Evolutionary conservation across 2,797 vertebrate genomes (phyloP).

Genomic region (Enteromius viviparus): DNA sequence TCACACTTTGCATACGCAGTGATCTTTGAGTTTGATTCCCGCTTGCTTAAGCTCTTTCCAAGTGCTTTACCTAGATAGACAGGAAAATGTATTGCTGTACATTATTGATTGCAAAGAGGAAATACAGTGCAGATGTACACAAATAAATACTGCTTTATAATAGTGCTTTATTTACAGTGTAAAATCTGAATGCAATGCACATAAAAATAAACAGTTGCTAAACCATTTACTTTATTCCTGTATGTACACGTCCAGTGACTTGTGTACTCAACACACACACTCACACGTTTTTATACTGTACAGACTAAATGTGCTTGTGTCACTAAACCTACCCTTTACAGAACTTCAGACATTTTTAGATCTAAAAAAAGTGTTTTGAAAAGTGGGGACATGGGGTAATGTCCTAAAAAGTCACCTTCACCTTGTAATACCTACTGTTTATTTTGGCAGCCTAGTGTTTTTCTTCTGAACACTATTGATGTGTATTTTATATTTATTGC

Average conservation of each 20-base stretch:
- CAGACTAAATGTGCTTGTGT: too few relatives aligned
- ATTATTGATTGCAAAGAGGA: slow-evolving; percentile 31
- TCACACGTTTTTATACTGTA: too few relatives aligned
- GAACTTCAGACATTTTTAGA: too few relatives aligned
- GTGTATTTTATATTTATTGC: background rate
- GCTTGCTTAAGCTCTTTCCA: slow-evolving; percentile 40
- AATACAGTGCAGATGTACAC: background rate
- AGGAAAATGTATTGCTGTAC: slow-evolving; percentile 28
- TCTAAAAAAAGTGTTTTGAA: too few relatives aligned
- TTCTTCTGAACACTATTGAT: background rate
- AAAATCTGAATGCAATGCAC: background rate
- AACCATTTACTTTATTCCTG: too few relatives aligned
- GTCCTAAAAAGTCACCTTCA: too few relatives aligned
- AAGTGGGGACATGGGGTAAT: too few relatives aligned
- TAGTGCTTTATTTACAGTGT: slow-evolving; percentile 5
- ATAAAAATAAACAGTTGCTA: background rate
- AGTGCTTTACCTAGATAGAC: slow-evolving; percentile 36
- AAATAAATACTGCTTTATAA: background rate
- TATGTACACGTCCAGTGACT: too few relatives aligned
- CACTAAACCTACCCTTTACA: too few relatives aligned
- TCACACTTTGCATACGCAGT: slow-evolving; percentile 33
- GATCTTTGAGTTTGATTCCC: slow-evolving; percentile 13
- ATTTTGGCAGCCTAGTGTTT: background rate
- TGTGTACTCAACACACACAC: too few relatives aligned
- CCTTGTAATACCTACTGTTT: too few relatives aligned